Evolutionary conservation across 2,888 invertebrate species (phyloP), one percentile per base, ranked within the genome.

Genomic region (Brachyptera putata): DNA sequence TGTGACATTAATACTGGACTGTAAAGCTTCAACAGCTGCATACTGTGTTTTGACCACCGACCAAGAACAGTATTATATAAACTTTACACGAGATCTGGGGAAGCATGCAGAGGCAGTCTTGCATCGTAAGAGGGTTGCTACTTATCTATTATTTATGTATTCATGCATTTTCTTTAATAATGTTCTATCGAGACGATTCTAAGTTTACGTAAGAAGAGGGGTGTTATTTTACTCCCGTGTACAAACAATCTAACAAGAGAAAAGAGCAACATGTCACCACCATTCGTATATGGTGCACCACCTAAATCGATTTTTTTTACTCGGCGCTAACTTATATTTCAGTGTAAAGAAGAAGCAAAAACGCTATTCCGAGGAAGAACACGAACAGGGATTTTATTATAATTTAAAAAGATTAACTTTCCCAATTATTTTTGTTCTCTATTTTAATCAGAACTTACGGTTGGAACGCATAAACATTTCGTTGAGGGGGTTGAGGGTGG

Each of bases 261-360:
- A n/a, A n/a, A 21, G 46, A 24, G 46, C 46, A 46, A 46, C 46
- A 46, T 46, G 46, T 46, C 46, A 22, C 46, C 46, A 46, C 46
- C 46, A 46, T 24, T 46, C 46, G 30, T n/a, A n/a, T 18, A 46
- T 24, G 46, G 46, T 46, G 46, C 46, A 46, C n/a, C n/a, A n/a
- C 46, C 46, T 46, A 24, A 21, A 46, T 46, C 46, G 46, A 46
- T 46, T 46, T 46, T 39, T 41, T 46, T 24, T 46, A 22, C 22
- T 24, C 21, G 3, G 22, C 46, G 46, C 24, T 9, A 46, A 46
- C 46, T 46, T 46, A 46, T 41, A 41, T 46, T 46, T 46, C 22
- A 46, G 46, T 24, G 46, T 46, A 24, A 46, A 46, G 46, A 46
- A 46, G 46, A 21, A n/a, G n/a, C n/a, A 46, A 46, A 46, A 16